phyloP scores from a whole-genome alignment of 2,797 vertebrate genomes.

The Mormyrops attenuatus region DNA sequence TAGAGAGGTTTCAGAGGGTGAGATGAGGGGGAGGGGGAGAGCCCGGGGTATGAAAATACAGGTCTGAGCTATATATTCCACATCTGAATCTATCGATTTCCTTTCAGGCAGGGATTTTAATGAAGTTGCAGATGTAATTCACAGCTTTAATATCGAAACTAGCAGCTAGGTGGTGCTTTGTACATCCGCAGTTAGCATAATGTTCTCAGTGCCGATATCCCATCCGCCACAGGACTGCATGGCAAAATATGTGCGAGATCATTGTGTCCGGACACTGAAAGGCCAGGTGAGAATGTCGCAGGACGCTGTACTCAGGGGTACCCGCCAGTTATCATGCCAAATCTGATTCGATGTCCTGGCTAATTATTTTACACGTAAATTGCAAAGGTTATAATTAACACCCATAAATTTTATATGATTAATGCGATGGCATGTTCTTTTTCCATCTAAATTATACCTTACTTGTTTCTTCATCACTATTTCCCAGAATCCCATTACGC shows the following conservation, averaged over 20 bases:
- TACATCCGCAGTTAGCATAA: neutral
- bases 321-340: neutral
- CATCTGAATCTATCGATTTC: conserved; percentile 6
- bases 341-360: neutral
- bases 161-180: neutral
- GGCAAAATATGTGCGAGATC: neutral
- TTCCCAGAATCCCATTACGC: neutral
- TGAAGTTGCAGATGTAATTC: neutral
- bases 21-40: neutral
- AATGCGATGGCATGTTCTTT: neutral
- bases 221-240: no score
- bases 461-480: neutral
- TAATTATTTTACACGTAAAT: neutral
- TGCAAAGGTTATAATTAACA: neutral
- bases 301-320: neutral
- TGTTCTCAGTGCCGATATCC: neutral
- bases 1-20: conserved; percentile 4
- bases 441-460: neutral
- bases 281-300: neutral
- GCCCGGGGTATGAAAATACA: neutral
- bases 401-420: neutral
- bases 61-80: neutral
- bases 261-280: neutral
- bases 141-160: neutral
- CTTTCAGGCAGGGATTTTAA: neutral